phyloP scores from a whole-genome alignment of 2,113 vertebrate genomes.

The Corvus cornix region DNA sequence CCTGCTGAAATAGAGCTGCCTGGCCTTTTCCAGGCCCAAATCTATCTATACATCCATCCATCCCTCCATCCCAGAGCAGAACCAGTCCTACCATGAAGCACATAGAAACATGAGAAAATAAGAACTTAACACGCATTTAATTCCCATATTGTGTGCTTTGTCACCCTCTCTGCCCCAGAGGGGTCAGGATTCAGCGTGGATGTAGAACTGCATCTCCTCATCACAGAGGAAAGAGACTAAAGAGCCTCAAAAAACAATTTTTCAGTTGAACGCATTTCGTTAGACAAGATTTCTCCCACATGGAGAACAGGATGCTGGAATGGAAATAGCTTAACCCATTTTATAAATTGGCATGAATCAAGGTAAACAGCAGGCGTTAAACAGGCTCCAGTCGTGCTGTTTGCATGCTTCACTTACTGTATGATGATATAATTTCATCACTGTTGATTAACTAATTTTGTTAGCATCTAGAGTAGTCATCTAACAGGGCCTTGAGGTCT shows the following conservation, averaged over 20 bases:
- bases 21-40: neutral
- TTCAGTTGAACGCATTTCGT: neutral
- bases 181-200: neutral
- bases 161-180: neutral
- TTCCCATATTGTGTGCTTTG: neutral
- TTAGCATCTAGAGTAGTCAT: neutral
- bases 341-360: slow-evolving; percentile 34
- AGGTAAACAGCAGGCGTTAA: slow-evolving; percentile 43
- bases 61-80: neutral
- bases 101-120: neutral
- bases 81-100: neutral
- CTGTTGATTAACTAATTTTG: slow-evolving; percentile 2
- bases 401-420: slow-evolving; percentile 16
- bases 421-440: slow-evolving; percentile 46
- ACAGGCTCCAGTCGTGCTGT: neutral
- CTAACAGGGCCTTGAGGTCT: neutral
- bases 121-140: neutral
- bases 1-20: neutral
- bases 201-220: neutral
- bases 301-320: neutral
- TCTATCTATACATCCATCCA: neutral
- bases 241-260: neutral
- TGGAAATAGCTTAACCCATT: slow-evolving; percentile 32
- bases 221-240: neutral
- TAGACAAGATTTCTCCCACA: neutral